Conservation (phyloP, 2,797 vertebrate species). For the Enteromius viviparus region DNA sequence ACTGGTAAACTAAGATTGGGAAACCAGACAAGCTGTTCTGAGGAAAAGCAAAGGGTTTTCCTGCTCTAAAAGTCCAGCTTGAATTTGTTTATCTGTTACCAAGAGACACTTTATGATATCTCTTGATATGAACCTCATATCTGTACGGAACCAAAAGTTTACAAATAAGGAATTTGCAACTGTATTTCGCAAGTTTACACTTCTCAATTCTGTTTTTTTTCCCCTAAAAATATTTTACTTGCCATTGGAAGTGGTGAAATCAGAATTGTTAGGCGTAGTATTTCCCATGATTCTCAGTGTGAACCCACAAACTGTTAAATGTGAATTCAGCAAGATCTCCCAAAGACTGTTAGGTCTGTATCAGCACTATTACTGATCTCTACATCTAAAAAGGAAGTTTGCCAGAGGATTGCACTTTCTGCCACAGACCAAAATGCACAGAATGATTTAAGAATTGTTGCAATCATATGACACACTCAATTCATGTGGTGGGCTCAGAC, state of each 20-base stretch:
- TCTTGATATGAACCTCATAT: neutral
- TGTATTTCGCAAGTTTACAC: neutral
- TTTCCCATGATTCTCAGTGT: neutral
- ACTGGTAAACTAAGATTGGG: neutral
- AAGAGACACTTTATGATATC: neutral
- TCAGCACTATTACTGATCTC: neutral
- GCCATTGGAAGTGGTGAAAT: neutral
- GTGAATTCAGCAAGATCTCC: neutral
- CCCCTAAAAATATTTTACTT: too few species aligned
- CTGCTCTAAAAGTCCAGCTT: neutral
- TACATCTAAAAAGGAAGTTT: neutral
- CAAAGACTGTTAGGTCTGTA: neutral
- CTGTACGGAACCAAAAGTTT: neutral
- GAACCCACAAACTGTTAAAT: neutral
- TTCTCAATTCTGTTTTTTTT: neutral
- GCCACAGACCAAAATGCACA: neutral
- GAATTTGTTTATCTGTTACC: neutral
- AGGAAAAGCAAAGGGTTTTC: conserved; percentile 20
- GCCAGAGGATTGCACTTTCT: neutral
- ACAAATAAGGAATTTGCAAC: neutral
- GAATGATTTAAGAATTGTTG: neutral
- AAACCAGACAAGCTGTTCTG: neutral
- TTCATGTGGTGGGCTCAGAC: neutral
- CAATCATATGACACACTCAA: neutral
- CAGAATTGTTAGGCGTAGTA: neutral